A percentile compares a stretch with the other conserved stretches of the same genome.
Conservation (phyloP, 2,797 vertebrate species). For the Pagetopsis macropterus region DNA sequence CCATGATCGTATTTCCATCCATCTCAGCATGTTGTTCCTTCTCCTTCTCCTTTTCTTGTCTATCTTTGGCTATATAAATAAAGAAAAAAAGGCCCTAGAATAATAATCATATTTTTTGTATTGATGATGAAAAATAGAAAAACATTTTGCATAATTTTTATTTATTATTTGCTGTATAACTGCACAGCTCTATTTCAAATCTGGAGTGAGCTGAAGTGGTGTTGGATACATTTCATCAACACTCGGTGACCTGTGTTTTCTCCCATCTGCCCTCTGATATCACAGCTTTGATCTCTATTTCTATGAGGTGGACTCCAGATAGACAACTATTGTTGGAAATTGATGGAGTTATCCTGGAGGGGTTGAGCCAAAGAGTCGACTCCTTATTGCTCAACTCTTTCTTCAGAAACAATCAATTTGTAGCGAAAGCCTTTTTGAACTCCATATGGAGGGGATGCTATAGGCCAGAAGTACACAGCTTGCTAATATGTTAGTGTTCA, state of each 20-base stretch:
- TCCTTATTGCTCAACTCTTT: neutral
- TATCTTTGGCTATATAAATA: too few relatives aligned
- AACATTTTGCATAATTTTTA: neutral
- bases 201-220: neutral
- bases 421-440: neutral
- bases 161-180: neutral
- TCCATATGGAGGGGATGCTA: neutral
- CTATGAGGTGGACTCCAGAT: slow-evolving; percentile 40
- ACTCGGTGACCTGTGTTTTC: slow-evolving; percentile 26
- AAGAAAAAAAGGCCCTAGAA: neutral
- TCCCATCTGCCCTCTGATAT: slow-evolving; percentile 42
- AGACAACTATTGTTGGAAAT: slow-evolving; percentile 37
- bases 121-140: neutral
- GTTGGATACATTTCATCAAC: slow-evolving; percentile 22
- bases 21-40: too few relatives aligned
- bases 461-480: neutral
- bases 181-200: slow-evolving; percentile 3
- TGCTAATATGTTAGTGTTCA: neutral
- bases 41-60: too few relatives aligned
- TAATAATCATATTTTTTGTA: neutral
- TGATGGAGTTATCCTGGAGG: slow-evolving; percentile 23
- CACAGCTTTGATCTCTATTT: slow-evolving; percentile 49
- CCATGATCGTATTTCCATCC: too few relatives aligned
- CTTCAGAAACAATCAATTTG: neutral
- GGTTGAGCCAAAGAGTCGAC: slow-evolving; percentile 14